Evolutionary conservation across 2,113 vertebrate species (phyloP), one percentile per base, ranked within the genome.

Genomic region (Natator depressus): DNA sequence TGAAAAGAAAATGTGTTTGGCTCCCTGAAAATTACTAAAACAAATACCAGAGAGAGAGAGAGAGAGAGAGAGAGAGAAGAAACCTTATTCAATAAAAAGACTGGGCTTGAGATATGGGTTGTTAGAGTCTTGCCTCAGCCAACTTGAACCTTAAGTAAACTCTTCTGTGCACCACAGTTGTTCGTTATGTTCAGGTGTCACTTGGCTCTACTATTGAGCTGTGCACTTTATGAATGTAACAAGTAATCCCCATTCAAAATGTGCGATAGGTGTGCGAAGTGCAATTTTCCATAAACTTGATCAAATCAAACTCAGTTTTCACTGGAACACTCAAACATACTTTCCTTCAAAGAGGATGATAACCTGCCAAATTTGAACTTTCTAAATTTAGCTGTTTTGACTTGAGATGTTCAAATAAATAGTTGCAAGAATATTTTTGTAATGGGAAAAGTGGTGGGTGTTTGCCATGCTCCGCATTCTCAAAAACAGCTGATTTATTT

Each of bases 91-190:
- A 83, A 57, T 95, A 50, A 89, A 89, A 94, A 94, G 96, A 96
- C 35, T 87, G 81, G 90, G 91, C 89, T 94, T 96, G 92, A 92
- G 92, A 95, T 13, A 14, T 14, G 24, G 91, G 92, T 93, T 95
- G 24, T 78, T 78, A 78, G 16, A 38, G 84, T 95, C 93, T 96
- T 97, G 95, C 95, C 69, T 95, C 93, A 96, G 84, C 92, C 94
- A 84, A 4, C 88, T 91, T 89, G 94, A 91, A 87, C 85, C 91
- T 47, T 78, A 24, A 78, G 75, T 47, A 72, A 72, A 22, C n/a
- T 72, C 5, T 72, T 72, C 65, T 20, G 19, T 38, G 65, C n/a
- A 69, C 8, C 65, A 38, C 75, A 27, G 42, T 42, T 42, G 38
- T 87, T 50, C 49, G 12, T 90, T 94, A 59, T 0, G 6, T 85